Conservation (phyloP, 2,888 invertebrate genomes). For the Chorisops tibialis region DNA sequence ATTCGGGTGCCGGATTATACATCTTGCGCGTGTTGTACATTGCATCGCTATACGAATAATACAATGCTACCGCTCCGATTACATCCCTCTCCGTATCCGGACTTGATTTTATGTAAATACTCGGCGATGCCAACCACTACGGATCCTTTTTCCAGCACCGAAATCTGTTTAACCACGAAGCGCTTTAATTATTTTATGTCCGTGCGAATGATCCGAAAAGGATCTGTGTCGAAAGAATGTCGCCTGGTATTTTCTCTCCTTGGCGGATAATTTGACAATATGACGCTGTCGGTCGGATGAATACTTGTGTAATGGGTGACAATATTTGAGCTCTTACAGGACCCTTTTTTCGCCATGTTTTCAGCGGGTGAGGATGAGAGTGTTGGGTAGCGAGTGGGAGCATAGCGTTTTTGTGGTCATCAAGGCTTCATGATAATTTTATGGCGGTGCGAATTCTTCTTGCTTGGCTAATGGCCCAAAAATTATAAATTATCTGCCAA, state of each 20-base stretch:
- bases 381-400: no score
- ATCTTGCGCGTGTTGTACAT: no score
- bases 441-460: no score
- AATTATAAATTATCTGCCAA: no score
- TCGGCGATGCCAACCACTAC: slow-evolving; percentile 9
- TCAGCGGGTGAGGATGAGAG: no score
- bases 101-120: slow-evolving; percentile 17
- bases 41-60: no score
- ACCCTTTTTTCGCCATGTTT: no score
- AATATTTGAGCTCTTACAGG: no score
- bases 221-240: slow-evolving; percentile 20
- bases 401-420: no score
- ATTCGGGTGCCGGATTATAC: no score
- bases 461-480: no score
- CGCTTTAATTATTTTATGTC: slow-evolving; percentile 23
- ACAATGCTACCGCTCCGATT: neutral
- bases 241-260: neutral
- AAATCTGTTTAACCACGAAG: slow-evolving; percentile 23
- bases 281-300: slow-evolving; percentile 16
- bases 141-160: slow-evolving; percentile 10
- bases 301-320: neutral
- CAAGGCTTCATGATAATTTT: no score
- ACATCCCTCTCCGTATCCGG: slow-evolving; percentile 12
- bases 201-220: slow-evolving; percentile 20
- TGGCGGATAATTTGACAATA: slow-evolving; percentile 20